A percentile compares a stretch with the other conserved stretches of the same genome.
Evolutionary conservation across 2,888 invertebrate genomes (phyloP).

Genomic region (Dolichopus griseipennis): DNA sequence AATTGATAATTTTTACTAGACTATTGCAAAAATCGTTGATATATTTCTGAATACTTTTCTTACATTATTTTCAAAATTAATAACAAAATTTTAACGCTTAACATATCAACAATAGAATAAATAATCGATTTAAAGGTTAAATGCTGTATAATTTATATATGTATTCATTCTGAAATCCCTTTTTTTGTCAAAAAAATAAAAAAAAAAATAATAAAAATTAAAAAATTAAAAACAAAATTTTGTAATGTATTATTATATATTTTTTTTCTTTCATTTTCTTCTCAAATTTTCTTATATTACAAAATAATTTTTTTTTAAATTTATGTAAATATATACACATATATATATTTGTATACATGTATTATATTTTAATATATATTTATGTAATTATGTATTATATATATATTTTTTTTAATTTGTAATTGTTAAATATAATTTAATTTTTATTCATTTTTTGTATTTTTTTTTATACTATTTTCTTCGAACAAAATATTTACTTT

Average conservation of each 20-base stretch:
- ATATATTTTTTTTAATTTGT: neutral
- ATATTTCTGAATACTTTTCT: too few relatives aligned
- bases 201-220: neutral
- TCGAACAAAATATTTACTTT: neutral
- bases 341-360: too few relatives aligned
- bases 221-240: neutral
- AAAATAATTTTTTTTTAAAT: neutral
- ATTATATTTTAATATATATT: neutral
- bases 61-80: too few relatives aligned
- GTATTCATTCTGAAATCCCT: too few relatives aligned
- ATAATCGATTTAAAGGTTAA: too few relatives aligned
- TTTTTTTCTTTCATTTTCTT: neutral
- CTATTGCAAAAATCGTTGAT: too few relatives aligned
- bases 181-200: too few relatives aligned
- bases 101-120: too few relatives aligned
- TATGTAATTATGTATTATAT: neutral
- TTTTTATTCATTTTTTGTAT: neutral
- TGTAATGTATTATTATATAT: neutral
- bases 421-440: neutral
- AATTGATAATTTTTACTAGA: too few relatives aligned
- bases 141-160: too few relatives aligned
- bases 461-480: too few relatives aligned
- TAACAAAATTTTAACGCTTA: too few relatives aligned
- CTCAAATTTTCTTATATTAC: neutral
- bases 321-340: neutral